These are phyloP conservation scores for Apamea anceps DNA, from an alignment of 2,888 invertebrate genomes.

Conservation along the genomic window DNA sequence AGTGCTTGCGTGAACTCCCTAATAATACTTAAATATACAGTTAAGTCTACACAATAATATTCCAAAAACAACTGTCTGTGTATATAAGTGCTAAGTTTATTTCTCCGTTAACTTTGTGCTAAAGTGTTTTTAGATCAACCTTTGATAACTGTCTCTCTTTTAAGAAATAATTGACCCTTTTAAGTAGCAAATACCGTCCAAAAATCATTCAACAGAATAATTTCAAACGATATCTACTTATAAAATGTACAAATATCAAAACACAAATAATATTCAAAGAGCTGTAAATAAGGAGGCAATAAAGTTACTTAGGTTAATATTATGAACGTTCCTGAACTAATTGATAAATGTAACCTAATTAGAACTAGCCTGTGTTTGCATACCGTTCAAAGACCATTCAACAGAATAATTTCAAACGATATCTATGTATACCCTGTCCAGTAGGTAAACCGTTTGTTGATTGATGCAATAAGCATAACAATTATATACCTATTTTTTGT, in stretches of 20 bases:
- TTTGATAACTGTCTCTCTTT: slow-evolving; percentile 20
- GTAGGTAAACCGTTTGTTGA: too few relatives aligned
- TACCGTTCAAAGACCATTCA: slow-evolving; percentile 30
- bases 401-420: slow-evolving; percentile 1
- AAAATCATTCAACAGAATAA: not conserved
- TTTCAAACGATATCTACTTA: not conserved
- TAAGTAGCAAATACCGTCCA: not conserved
- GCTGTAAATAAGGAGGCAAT: slow-evolving; percentile 6
- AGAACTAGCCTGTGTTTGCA: slow-evolving; percentile 34
- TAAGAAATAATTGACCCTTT: slow-evolving; percentile 5
- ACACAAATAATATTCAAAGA: not conserved
- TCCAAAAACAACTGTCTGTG: slow-evolving; percentile 21
- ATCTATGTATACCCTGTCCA: too few relatives aligned
- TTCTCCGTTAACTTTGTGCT: slow-evolving; percentile 12
- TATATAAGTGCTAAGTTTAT: slow-evolving; percentile 29
- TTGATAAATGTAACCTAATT: slow-evolving; percentile 40
- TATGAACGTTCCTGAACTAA: slow-evolving; percentile 40
- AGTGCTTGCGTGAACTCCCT: slow-evolving; percentile 19
- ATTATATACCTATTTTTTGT: too few relatives aligned
- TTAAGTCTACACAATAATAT: slow-evolving; percentile 23
- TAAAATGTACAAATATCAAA: not conserved
- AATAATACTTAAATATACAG: slow-evolving; percentile 10
- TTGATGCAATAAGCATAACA: too few relatives aligned
- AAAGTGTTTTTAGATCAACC: slow-evolving; percentile 16
- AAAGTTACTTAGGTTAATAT: slow-evolving; percentile 21